phyloP scores from a whole-genome alignment of 2,888 invertebrate species.

The Liodrosophila aerea region DNA sequence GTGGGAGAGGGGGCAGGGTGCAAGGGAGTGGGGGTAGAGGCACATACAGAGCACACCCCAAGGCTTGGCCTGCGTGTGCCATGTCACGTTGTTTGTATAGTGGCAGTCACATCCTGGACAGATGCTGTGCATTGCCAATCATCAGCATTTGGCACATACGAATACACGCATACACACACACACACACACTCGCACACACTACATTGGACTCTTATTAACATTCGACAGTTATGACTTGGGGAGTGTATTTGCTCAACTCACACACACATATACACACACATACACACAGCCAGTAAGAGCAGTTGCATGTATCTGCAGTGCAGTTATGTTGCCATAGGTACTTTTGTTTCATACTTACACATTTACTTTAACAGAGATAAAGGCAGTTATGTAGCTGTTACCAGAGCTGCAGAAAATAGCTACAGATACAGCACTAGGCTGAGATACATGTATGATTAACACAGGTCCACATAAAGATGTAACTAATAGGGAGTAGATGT shows the following conservation, averaged over 20 bases:
- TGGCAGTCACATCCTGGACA: conserved; percentile 45
- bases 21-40: conserved; percentile 5
- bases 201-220: conserved; percentile 55
- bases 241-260: conserved; percentile 59
- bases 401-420: too few species aligned
- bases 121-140: conserved; percentile 47
- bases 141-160: conserved; percentile 46
- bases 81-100: conserved; percentile 22
- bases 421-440: too few species aligned
- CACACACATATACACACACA: conserved; percentile 10
- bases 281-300: conserved; percentile 2
- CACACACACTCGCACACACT: background rate
- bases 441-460: too few species aligned
- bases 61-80: conserved; percentile 23
- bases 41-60: conserved; percentile 2
- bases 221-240: conserved; percentile 64
- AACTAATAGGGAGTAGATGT: too few species aligned
- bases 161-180: conserved; percentile 16
- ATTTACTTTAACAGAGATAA: too few species aligned
- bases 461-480: too few species aligned
- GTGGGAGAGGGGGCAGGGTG: background rate
- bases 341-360: too few species aligned
- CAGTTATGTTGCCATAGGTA: background rate
- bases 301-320: background rate
- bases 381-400: too few species aligned